Percentiles rank a stretch among this genome's conserved stretches.
phyloP scores from a whole-genome alignment of 2,113 vertebrate species.

The Pungitius pungitius region DNA sequence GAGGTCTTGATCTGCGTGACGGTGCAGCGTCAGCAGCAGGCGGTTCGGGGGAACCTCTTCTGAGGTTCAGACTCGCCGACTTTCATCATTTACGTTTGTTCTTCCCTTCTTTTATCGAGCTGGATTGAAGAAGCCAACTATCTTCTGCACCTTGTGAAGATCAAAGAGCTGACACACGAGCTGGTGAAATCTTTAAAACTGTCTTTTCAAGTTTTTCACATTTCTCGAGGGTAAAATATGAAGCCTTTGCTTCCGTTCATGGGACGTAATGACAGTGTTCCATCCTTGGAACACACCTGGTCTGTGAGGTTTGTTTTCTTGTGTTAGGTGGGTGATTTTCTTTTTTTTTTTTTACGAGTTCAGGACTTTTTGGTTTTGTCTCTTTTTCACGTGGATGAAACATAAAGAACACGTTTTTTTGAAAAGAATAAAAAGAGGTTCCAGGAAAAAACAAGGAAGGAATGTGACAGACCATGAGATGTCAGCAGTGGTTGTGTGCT shows the following conservation, averaged over 20 bases:
- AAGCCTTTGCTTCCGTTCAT: conserved; percentile 33
- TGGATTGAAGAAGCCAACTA: rapidly evolving
- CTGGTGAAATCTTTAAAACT: conserved; percentile 19
- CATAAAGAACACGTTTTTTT: background rate
- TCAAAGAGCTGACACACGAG: conserved; percentile 1
- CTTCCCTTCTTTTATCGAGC: background rate
- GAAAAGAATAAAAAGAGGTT: conserved; percentile 30
- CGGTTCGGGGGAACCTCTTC: background rate
- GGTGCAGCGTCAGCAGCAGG: background rate
- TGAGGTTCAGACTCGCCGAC: background rate
- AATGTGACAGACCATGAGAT: conserved; percentile 48
- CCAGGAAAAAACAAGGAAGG: conserved; percentile 23
- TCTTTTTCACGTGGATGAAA: conserved; percentile 23
- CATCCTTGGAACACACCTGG: conserved; percentile 53
- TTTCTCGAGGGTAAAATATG: conserved; percentile 4
- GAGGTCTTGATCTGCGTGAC: background rate
- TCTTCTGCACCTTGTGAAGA: background rate
- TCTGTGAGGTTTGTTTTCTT: conserved; percentile 9
- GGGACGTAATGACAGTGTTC: conserved; percentile 55
- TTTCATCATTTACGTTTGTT: background rate
- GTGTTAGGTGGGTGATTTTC: conserved; percentile 7
- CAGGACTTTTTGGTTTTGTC: background rate
- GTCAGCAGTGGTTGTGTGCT: conserved; percentile 29
- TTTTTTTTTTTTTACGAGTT: conserved; percentile 21
- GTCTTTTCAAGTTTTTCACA: conserved; percentile 8